Evolutionary conservation across 2,888 invertebrate species (phyloP).

Genomic region (Trachelus stipa): DNA sequence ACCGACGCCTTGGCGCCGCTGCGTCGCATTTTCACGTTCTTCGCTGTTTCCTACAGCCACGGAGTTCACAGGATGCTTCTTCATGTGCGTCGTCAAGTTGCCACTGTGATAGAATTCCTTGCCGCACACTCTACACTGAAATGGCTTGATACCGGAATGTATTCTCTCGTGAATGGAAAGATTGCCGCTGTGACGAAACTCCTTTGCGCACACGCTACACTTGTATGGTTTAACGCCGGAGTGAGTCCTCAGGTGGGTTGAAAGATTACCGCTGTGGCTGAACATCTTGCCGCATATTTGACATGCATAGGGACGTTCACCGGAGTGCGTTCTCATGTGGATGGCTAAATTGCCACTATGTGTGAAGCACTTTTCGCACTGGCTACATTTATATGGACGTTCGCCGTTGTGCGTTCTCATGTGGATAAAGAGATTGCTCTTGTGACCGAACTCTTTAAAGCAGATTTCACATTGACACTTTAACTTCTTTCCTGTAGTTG

Average conservation of each 20-base stretch:
- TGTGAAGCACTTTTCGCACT: constrained; percentile 64
- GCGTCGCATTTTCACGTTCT: constrained; percentile 36
- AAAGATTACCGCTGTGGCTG: constrained; percentile 63
- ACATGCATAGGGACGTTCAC: constrained; percentile 63
- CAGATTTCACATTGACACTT: constrained; percentile 65
- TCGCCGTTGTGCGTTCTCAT: constrained; percentile 65
- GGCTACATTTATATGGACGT: constrained; percentile 62
- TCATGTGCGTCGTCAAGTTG: constrained; percentile 64
- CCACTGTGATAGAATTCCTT: constrained; percentile 65
- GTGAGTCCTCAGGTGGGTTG: constrained; percentile 62
- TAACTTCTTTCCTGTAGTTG: constrained; percentile 48
- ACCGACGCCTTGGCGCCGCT: constrained; percentile 29
- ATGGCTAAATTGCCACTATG: constrained; percentile 64
- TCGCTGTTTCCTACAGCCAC: constrained; percentile 20
- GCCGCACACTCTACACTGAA: constrained; percentile 63
- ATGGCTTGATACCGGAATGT: constrained; percentile 65
- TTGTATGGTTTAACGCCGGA: constrained; percentile 64
- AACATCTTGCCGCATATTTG: constrained; percentile 65
- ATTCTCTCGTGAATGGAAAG: constrained; percentile 64
- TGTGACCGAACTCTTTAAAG: constrained; percentile 64
- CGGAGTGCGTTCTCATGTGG: constrained; percentile 64
- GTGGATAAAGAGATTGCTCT: constrained; percentile 63
- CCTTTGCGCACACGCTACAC: constrained; percentile 60
- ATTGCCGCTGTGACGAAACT: constrained; percentile 64
- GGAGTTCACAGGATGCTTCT: constrained; percentile 55